These are phyloP conservation scores for Synergus japonicus DNA, from an alignment of 2,888 invertebrate genomes.

Conservation along the genomic window DNA sequence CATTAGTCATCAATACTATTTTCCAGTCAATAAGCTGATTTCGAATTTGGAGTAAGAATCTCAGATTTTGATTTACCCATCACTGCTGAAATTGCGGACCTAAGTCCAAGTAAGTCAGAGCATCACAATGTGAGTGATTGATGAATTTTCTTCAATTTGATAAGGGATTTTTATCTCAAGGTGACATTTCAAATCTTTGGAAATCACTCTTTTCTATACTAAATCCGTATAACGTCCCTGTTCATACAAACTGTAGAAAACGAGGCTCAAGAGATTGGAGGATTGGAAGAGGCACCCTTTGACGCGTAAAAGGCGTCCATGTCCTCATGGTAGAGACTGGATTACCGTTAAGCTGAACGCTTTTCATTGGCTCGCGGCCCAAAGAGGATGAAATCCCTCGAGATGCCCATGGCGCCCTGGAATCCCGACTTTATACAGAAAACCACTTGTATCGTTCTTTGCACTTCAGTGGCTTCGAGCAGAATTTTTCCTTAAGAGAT, in stretches of 20 bases:
- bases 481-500: slow-evolving; percentile 1
- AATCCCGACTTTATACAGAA: not conserved
- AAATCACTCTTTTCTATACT: not conserved
- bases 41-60: not conserved
- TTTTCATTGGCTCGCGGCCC: slow-evolving; percentile 3
- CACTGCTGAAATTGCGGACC: not conserved
- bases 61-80: not conserved
- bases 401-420: not conserved
- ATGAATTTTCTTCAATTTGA: not conserved
- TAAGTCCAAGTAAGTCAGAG: not conserved
- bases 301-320: not conserved
- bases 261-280: not conserved
- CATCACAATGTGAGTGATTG: not conserved
- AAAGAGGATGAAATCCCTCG: slow-evolving; percentile 10
- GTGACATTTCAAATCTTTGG: not conserved
- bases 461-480: not conserved
- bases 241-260: not conserved
- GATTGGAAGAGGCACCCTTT: not conserved
- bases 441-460: slow-evolving; percentile 8
- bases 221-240: not conserved
- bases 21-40: not conserved
- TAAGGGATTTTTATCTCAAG: not conserved
- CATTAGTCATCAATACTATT: too few species aligned
- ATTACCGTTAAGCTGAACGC: slow-evolving; percentile 6
- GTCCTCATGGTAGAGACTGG: not conserved